Conservation (phyloP, 2,113 vertebrate genomes). For the Rhinogobius similis region DNA sequence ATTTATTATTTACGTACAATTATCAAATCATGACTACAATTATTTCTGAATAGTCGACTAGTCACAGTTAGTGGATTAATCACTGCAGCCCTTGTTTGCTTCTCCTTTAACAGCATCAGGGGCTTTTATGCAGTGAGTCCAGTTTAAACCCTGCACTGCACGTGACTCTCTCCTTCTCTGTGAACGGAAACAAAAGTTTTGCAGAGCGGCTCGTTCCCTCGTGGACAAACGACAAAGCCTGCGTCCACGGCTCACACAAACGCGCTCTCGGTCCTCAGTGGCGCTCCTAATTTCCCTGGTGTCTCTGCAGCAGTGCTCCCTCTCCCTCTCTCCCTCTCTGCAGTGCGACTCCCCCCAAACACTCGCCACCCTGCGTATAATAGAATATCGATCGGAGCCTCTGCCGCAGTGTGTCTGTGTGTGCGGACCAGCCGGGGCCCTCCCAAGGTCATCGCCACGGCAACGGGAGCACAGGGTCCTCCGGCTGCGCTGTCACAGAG, state of each 20-base stretch:
- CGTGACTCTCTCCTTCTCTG: conserved; percentile 21
- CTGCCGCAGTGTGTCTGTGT: conserved; percentile 72
- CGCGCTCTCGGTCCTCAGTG: conserved; percentile 56
- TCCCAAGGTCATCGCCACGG: conserved; percentile 80
- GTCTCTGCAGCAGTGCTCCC: conserved; percentile 70
- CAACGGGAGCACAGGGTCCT: conserved; percentile 73
- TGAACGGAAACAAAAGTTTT: too few species aligned
- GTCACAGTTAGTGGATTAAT: too few species aligned
- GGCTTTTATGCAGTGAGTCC: too few species aligned
- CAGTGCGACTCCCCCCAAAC: conserved; percentile 16
- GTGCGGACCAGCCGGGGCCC: conserved; percentile 35
- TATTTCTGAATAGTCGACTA: too few species aligned
- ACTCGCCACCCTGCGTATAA: conserved; percentile 72
- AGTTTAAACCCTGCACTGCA: too few species aligned
- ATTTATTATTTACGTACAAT: too few species aligned
- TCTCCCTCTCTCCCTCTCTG: conserved; percentile 31
- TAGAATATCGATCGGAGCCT: conserved; percentile 82
- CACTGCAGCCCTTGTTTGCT: too few species aligned
- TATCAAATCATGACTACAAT: too few species aligned
- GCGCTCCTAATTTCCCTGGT: conserved; percentile 64
- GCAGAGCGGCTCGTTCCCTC: not conserved
- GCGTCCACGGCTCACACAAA: too few species aligned
- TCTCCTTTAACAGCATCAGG: too few species aligned
- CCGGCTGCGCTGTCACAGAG: conserved; percentile 58
- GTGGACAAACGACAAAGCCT: conserved; percentile 26